These are phyloP conservation scores for Caenorhabditis inopinata DNA, from an alignment of 1,140 invertebrate species.

Conservation along the genomic window DNA sequence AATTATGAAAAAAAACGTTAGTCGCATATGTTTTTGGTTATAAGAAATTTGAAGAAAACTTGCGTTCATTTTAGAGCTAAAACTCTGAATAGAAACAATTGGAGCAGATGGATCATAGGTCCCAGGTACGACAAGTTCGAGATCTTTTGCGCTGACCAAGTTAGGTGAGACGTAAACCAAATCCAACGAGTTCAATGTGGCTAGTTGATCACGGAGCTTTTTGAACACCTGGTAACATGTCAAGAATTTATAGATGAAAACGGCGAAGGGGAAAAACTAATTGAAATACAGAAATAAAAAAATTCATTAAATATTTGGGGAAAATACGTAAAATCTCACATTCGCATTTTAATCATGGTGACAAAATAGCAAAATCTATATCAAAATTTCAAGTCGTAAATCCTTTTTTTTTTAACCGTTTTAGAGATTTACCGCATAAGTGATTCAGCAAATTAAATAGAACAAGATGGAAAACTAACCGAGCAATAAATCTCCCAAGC, in stretches of 20 bases:
- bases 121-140: constrained; percentile 89
- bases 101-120: constrained; percentile 76
- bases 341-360: too few relatives aligned
- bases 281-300: too few relatives aligned
- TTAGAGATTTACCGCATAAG: too few relatives aligned
- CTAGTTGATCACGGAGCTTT: constrained; percentile 87
- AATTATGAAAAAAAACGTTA: constrained; percentile 24
- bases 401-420: too few relatives aligned
- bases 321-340: too few relatives aligned
- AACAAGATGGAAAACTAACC: too few relatives aligned
- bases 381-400: too few relatives aligned
- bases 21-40: neutral
- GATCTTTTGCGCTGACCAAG: constrained; percentile 69
- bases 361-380: too few relatives aligned
- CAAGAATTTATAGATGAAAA: too few relatives aligned
- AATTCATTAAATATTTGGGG: too few relatives aligned
- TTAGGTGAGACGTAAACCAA: constrained; percentile 88
- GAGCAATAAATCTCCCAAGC: constrained; percentile 97
- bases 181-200: constrained; percentile 75
- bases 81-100: constrained; percentile 82
- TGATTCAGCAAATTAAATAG: too few relatives aligned
- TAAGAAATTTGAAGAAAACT: neutral
- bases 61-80: constrained; percentile 80
- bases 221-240: constrained; percentile 79
- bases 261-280: too few relatives aligned